phyloP scores from a whole-genome alignment of 2,888 invertebrate species.

The Rotaria magnacalcarata region DNA sequence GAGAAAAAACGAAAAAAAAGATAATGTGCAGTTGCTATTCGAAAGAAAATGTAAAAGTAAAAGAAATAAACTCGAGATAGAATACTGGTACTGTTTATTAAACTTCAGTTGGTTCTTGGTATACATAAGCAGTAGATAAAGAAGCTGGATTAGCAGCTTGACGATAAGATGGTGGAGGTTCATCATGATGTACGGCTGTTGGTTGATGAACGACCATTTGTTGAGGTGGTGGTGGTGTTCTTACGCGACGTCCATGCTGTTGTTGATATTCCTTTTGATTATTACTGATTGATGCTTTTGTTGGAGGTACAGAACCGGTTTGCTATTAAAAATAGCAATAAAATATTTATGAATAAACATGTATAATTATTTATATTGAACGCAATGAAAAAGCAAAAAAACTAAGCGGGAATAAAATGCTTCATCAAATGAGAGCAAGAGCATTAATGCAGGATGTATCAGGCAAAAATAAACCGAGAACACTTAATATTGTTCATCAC shows the following conservation, averaged over 20 bases:
- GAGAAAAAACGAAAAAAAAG: not conserved
- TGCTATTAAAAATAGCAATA: not conserved
- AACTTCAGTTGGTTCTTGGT: slow-evolving; percentile 34
- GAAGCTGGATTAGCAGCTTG: not conserved
- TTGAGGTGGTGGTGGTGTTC: slow-evolving; percentile 29
- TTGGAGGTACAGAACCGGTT: not conserved
- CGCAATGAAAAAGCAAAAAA: not conserved
- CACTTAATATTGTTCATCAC: not conserved
- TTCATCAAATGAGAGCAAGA: slow-evolving; percentile 10
- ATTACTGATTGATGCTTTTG: not conserved
- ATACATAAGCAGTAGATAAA: not conserved
- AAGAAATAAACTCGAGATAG: not conserved
- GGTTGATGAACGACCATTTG: slow-evolving; percentile 24
- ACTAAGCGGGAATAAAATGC: not conserved
- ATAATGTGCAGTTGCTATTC: not conserved
- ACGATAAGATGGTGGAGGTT: not conserved
- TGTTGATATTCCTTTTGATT: not conserved
- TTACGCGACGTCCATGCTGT: not conserved
- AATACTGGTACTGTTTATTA: not conserved
- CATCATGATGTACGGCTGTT: not conserved
- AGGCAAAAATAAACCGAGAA: not conserved
- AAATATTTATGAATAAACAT: not conserved
- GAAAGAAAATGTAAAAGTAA: not conserved
- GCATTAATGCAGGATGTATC: not conserved
- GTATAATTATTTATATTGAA: not conserved